Percentiles rank a stretch among this genome's conserved stretches.
These are phyloP conservation scores for Elaphurus davidianus DNA, from an alignment of 2,113 vertebrate genomes.

Conservation along the genomic window DNA sequence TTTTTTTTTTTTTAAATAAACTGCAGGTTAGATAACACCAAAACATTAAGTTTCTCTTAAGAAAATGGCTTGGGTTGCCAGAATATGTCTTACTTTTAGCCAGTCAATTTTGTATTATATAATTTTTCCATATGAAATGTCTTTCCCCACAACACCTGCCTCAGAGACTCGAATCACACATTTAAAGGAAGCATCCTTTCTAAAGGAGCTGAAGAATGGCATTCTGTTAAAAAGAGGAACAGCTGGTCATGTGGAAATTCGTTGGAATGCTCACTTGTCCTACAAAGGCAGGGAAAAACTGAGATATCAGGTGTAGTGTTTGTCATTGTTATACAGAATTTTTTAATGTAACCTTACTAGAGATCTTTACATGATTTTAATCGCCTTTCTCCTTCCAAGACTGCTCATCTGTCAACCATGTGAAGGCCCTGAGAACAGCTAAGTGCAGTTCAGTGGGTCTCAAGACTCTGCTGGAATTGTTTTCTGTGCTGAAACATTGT, in stretches of 20 bases:
- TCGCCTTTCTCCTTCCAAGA: not conserved
- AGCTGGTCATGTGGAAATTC: slow-evolving; percentile 56
- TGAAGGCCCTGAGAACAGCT: not conserved
- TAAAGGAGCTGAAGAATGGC: slow-evolving; percentile 25
- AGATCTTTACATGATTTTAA: not conserved
- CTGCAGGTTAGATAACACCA: not conserved
- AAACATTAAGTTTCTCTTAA: not conserved
- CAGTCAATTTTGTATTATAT: not conserved
- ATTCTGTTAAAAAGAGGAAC: slow-evolving; percentile 41
- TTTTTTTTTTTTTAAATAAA: not conserved
- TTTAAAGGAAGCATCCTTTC: slow-evolving; percentile 12
- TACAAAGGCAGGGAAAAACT: not conserved
- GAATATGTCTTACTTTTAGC: not conserved
- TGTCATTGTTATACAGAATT: not conserved
- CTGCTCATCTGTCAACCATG: not conserved
- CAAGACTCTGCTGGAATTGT: not conserved
- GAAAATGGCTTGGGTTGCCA: not conserved
- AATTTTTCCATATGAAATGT: not conserved
- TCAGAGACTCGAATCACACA: not conserved
- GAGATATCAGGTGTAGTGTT: not conserved
- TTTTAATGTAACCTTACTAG: not conserved
- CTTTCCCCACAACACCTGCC: not conserved
- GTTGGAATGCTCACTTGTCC: slow-evolving; percentile 42
- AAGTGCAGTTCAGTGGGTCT: not conserved
- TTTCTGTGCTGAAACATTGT: not conserved